Base-by-base conservation (phyloP, 2,797 vertebrate species). In the Onychomys arenicola region DNA sequence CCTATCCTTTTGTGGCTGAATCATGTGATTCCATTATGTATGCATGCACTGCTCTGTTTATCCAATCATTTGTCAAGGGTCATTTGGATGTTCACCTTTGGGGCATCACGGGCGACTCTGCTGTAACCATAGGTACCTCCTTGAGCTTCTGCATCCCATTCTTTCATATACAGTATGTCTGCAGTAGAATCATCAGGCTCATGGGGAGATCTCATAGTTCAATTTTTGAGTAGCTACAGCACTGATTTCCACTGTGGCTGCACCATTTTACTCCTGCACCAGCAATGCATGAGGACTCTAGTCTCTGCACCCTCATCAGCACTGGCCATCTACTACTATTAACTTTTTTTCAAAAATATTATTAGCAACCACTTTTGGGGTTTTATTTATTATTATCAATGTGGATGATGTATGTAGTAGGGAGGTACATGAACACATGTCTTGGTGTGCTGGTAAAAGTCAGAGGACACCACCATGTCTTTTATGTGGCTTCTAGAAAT, bases 1-100 rank as follows among this genome's bases (percentile, higher is more conserved):
- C 16, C 67, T 25, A 93, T 63, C 37, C 73, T 76, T 94, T 87
- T 12, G 90, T 85, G 73, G 57, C 69, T 61, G 34, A 89, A 71
- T 34, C 61, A 55, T 11, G 65, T 12, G 52, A 52, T 80, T 76
- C 34, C 63, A 5, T 43, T 61, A n/a, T 86, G 8, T 37, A 34
- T 2, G n/a, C 2, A 29, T 2, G 9, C 27, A 57, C 81, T 27
- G 14, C 52, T 17, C 43, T 78, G 13, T 89, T 85, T 80, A 27
- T 13, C 76, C 12, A 7, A 55, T 52, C 43, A 59, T 52, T 84
- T 77, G 59, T 52, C 49, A 14, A 17, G 34, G n/a, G 34, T 69
- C 13, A 40, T 2, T 21, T 25, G 14, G n/a, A 25, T 69, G n/a
- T 61, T 81, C 14, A 27, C 32, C 10, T 43, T 91, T 77, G 5